These are phyloP conservation scores for Neuroterus valhalla DNA, from an alignment of 1,140 invertebrate genomes.

Conservation along the genomic window DNA sequence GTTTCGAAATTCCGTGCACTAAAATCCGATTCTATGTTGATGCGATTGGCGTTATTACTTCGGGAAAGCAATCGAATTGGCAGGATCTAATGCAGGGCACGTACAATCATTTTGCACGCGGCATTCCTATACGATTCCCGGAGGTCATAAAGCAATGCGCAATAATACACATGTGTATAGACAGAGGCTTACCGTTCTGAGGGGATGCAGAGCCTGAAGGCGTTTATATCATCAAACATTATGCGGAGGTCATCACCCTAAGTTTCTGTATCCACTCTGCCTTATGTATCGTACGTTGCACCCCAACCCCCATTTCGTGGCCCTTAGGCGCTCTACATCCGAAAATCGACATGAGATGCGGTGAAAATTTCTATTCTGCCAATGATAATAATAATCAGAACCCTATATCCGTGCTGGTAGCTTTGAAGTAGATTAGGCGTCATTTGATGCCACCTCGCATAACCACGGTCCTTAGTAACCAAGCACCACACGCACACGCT, in stretches of 20 bases:
- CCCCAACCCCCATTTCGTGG: not conserved
- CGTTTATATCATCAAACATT: constrained; percentile 26
- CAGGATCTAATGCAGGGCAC: not conserved
- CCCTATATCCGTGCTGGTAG: not conserved
- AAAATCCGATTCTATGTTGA: constrained; percentile 4
- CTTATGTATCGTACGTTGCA: not conserved
- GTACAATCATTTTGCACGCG: not conserved
- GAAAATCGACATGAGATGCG: not conserved
- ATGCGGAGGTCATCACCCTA: constrained; percentile 3
- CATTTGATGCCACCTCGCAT: constrained; percentile 14
- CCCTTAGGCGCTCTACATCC: not conserved
- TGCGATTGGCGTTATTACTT: not conserved
- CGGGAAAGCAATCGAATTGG: no score
- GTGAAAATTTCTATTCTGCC: not conserved
- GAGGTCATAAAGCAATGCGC: constrained; percentile 9
- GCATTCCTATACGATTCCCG: constrained; percentile 6
- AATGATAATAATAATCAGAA: not conserved
- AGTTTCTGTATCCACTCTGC: constrained; percentile 14
- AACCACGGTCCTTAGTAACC: not conserved
- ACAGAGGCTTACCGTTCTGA: not conserved
- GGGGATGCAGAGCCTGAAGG: not conserved
- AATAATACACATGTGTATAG: constrained; percentile 28
- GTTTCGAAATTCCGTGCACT: not conserved
- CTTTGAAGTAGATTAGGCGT: not conserved
- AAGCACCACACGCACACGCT: constrained; percentile 9